phyloP scores from a whole-genome alignment of 1,140 invertebrate genomes.

The Asobara japonica region DNA sequence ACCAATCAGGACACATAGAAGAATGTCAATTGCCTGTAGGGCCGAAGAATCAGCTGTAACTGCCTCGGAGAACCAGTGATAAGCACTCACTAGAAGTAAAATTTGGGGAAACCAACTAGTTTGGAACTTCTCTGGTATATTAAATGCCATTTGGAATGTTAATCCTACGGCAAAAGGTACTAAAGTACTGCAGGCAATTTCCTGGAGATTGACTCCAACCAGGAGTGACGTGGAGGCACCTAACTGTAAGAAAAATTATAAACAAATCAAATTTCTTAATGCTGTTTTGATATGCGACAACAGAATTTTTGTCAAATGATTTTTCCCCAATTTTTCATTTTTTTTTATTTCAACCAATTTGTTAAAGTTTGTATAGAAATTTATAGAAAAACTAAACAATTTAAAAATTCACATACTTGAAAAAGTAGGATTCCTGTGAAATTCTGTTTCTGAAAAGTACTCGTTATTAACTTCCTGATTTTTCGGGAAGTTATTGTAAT shows the following conservation, averaged over 20 bases:
- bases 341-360: too few relatives aligned
- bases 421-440: too few relatives aligned
- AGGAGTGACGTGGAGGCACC: constrained; percentile 55
- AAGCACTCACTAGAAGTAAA: constrained; percentile 56
- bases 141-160: constrained; percentile 39
- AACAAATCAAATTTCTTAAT: too few relatives aligned
- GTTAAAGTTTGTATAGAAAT: too few relatives aligned
- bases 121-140: constrained; percentile 35
- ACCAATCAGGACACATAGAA: constrained; percentile 60
- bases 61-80: constrained; percentile 62
- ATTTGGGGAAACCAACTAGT: constrained; percentile 55
- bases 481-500: too few relatives aligned
- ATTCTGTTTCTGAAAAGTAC: too few relatives aligned
- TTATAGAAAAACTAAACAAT: too few relatives aligned
- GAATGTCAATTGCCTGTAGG: constrained; percentile 56
- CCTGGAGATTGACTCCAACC: constrained; percentile 56
- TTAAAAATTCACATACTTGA: too few relatives aligned
- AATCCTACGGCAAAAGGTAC: constrained; percentile 57
- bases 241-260: constrained; percentile 42
- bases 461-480: too few relatives aligned
- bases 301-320: too few relatives aligned
- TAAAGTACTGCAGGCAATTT: constrained; percentile 58
- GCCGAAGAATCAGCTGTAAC: constrained; percentile 56
- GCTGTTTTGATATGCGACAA: too few relatives aligned
- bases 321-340: too few relatives aligned